Evolutionary conservation across 1,140 invertebrate genomes (phyloP).

Genomic region (Pseudobourletiella spinata): DNA sequence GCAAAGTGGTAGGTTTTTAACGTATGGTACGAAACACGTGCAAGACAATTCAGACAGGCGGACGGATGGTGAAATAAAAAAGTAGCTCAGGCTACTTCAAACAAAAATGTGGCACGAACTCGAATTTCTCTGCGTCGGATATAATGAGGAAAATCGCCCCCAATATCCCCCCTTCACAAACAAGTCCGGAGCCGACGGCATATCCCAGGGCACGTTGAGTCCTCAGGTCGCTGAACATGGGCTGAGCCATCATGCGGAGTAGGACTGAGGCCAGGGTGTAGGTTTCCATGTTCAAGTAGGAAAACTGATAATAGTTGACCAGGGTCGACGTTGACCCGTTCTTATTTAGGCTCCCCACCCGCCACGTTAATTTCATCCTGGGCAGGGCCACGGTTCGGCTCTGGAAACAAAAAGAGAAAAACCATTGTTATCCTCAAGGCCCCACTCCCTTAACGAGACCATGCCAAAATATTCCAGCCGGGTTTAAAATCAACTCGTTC

Average conservation of each 20-base stretch:
- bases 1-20: neutral
- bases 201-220: constrained; percentile 1
- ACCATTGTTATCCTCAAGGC: too few species aligned
- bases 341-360: neutral
- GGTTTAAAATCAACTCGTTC: neutral
- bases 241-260: neutral
- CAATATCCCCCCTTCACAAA: neutral
- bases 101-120: neutral
- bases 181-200: neutral
- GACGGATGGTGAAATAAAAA: neutral
- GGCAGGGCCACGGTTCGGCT: neutral
- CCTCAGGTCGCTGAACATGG: neutral
- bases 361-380: neutral
- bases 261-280: neutral
- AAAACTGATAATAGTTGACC: neutral
- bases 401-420: neutral
- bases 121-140: neutral
- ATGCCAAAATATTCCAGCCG: neutral
- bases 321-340: neutral
- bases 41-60: neutral
- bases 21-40: neutral
- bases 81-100: neutral
- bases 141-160: neutral
- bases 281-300: too few species aligned
- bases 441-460: too few species aligned